Evolutionary conservation across 2,888 invertebrate species (phyloP), one percentile per base, ranked within the genome.

Genomic region (Drosophila lutescens): DNA sequence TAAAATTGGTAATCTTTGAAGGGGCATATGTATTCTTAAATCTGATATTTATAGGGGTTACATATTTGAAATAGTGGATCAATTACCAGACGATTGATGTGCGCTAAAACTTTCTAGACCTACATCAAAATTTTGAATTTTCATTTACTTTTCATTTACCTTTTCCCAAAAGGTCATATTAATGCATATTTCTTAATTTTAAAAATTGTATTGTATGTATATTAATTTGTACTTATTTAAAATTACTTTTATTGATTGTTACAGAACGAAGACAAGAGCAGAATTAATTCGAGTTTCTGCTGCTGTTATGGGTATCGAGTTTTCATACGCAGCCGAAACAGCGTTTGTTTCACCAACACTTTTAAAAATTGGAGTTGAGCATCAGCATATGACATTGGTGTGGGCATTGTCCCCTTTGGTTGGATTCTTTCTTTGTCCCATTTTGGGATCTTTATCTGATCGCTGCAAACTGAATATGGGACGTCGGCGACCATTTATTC

Each of bases 241-340:
- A 38, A 38, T 1, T 17, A 15, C 30, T 34, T 50, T 46, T 46
- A 54, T 20, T n/a, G 3, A 15, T 38, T 69, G 61, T 13, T 44
- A 8, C 74, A 97, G 97, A 92, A 93, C 94, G 76, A 98, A 98
- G 93, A 95, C 95, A 13, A 93, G 96, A 17, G 92, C 93, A 54
- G 98, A 98, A 91, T 92, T 98, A 79, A 94, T 98, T 77, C 94
- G 97, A 10, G 95, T 98, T 76, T 98, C 98, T 20, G 96, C 98
- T 0, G 98, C 98, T 0, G 98, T 99, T 0, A 98, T 98, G 96
- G 98, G 99, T 2, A 98, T 99, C 65, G 98, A 99, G 91, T 98
- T 99, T 92, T 98, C 98, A 0, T 99, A 99, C 90, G 98, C 99
- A 0, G 98, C 98, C 0, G 98, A 99, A 93, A 99, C 98, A 0